Conservation (phyloP, 2,113 vertebrate species). For the Pungitius pungitius region DNA sequence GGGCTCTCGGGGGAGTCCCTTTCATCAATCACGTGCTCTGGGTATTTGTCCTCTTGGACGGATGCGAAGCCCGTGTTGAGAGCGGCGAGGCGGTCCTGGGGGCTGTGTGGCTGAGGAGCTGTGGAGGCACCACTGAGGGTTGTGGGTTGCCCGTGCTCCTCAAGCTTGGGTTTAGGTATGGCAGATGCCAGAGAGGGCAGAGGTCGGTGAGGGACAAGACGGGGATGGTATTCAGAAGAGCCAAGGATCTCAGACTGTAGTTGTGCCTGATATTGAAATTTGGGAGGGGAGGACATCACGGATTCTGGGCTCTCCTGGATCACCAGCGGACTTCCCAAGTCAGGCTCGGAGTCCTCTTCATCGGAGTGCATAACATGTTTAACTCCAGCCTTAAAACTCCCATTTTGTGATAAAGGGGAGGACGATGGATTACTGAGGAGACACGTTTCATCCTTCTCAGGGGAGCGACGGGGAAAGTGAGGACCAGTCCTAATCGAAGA, state of each 20-base stretch:
- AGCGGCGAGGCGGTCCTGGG: constrained; percentile 32
- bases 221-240: constrained; percentile 40
- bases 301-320: constrained; percentile 83
- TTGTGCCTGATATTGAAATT: constrained; percentile 60
- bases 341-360: constrained; percentile 80
- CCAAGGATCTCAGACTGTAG: constrained; percentile 37
- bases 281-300: constrained; percentile 60
- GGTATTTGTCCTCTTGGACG: constrained; percentile 68
- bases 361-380: constrained; percentile 60
- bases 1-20: constrained; percentile 84
- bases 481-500: constrained; percentile 4
- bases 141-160: constrained; percentile 12
- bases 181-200: constrained; percentile 24
- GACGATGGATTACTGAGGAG: constrained; percentile 20
- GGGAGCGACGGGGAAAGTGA: constrained; percentile 36
- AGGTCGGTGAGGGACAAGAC: constrained; percentile 24
- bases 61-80: constrained; percentile 6
- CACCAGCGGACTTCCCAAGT: constrained; percentile 79
- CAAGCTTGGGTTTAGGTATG: constrained; percentile 36
- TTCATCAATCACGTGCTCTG: constrained; percentile 83
- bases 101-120: constrained; percentile 6
- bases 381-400: constrained; percentile 29
- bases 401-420: constrained; percentile 56
- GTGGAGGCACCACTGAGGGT: constrained; percentile 22
- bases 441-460: constrained; percentile 45